These are phyloP conservation scores for Nibea albiflora DNA, from an alignment of 2,113 vertebrate species.

Conservation along the genomic window DNA sequence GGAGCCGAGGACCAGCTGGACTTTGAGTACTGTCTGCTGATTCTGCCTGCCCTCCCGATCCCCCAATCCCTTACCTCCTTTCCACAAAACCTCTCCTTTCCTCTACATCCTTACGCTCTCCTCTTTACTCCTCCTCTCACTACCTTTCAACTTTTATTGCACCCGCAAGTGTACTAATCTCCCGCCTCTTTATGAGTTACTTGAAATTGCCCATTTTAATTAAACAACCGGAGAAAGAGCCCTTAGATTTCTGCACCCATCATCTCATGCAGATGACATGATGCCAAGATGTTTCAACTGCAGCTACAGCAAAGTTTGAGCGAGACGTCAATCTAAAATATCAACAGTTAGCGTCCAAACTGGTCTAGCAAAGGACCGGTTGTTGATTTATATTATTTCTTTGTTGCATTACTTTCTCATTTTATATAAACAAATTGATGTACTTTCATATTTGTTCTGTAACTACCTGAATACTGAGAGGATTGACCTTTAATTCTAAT, in stretches of 20 bases:
- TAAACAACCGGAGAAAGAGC: not conserved
- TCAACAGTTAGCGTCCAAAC: not conserved
- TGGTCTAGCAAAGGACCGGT: not conserved
- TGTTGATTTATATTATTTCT: not conserved
- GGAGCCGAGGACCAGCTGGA: slow-evolving; percentile 74
- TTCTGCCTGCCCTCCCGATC: slow-evolving; percentile 60
- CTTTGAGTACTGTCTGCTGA: slow-evolving; percentile 66
- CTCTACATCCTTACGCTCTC: not conserved
- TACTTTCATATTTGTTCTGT: not conserved
- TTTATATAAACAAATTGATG: no score
- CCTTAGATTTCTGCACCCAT: not conserved
- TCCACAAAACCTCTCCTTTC: slow-evolving; percentile 26
- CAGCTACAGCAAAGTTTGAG: not conserved
- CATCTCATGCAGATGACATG: not conserved
- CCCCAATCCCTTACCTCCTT: slow-evolving; percentile 39
- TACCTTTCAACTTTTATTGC: slow-evolving; percentile 18
- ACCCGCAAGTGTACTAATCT: not conserved
- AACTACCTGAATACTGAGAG: not conserved
- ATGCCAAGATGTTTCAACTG: not conserved
- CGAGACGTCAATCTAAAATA: not conserved
- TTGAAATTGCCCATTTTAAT: not conserved
- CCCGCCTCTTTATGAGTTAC: not conserved
- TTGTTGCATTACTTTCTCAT: no score
- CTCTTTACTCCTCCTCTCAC: not conserved
- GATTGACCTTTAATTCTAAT: not conserved